Base-by-base conservation (phyloP, 2,113 vertebrate genomes). In the Podarcis raffonei region DNA sequence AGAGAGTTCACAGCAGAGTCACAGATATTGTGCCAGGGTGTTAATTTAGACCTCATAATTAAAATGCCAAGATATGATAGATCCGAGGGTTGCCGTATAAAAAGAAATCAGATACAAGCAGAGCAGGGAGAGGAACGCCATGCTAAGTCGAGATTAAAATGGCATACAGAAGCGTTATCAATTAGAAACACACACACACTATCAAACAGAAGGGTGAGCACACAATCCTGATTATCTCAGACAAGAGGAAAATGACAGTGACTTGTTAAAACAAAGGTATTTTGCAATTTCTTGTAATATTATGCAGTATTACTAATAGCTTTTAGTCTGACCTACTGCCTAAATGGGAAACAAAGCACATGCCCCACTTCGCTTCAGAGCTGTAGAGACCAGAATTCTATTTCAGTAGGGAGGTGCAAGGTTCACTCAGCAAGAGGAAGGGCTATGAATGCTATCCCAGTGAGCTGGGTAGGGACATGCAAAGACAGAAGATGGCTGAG, bases 1-100 rank as follows among this genome's bases (percentile, higher is more conserved):
- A 93, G 93, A 1, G 35, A 90, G 37, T 84, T 92, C 32, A 84
- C 91, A 89, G 92, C 32, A 92, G n/a, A 84, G 48, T 42, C 37
- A 85, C 1, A 13, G 78, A 89, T 53, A 90, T 2, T 81, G 83
- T 11, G 0, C 0, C 35, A 71, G 53, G 23, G 30, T 83, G 68
- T 86, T 93, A 83, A 91, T 88, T 91, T 89, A 75, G 30, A 69
- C 83, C 13, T 79, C 6, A 1, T 35, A 92, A 93, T 93, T 92
- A 81, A 13, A 89, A 83, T 83, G 88, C 30, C 80, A 80, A 93
- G 88, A 86, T 23, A 83, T 76, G 93, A 86, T 69, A 94, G 88
- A 92, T 83, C 79, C 80, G 83, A 71, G 65, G 80, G 85, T 77
- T 82, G 53, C 72, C 32, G 32, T 86, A 82, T 53, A 76, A 83